Conservation (phyloP, 2,888 invertebrate species). For the Fragum sueziense region DNA sequence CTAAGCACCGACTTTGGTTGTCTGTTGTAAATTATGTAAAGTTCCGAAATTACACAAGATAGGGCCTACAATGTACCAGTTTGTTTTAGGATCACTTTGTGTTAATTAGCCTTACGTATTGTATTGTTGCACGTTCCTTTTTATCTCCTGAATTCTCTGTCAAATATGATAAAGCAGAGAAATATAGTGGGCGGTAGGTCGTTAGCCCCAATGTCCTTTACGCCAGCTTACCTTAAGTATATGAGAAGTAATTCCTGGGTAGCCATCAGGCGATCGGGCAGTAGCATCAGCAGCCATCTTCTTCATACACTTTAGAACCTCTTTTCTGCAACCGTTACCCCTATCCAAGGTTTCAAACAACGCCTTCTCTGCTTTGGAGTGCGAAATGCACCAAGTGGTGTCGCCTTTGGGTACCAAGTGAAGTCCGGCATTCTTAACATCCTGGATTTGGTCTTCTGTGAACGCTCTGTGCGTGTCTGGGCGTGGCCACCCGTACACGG, state of each 20-base stretch:
- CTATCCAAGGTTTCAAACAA: slow-evolving; percentile 33
- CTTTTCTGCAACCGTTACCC: slow-evolving; percentile 38
- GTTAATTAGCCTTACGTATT: too few relatives aligned
- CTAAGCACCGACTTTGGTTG: too few relatives aligned
- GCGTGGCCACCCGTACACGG: slow-evolving; percentile 35
- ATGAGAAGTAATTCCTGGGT: slow-evolving; percentile 39
- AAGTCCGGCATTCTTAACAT: slow-evolving; percentile 24
- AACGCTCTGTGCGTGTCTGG: slow-evolving; percentile 41
- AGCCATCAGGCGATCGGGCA: slow-evolving; percentile 11
- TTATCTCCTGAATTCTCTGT: too few relatives aligned
- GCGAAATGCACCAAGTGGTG: slow-evolving; percentile 31
- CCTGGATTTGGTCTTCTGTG: slow-evolving; percentile 5
- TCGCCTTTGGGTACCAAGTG: slow-evolving; percentile 49
- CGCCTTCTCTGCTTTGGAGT: slow-evolving; percentile 36
- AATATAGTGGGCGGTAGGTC: too few relatives aligned
- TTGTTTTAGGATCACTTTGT: too few relatives aligned
- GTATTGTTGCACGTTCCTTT: too few relatives aligned
- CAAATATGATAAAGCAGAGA: too few relatives aligned
- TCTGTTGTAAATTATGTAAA: too few relatives aligned
- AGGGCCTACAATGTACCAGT: too few relatives aligned
- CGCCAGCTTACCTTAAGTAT: slow-evolving; percentile 37
- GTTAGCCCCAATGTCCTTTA: too few relatives aligned
- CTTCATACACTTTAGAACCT: slow-evolving; percentile 33
- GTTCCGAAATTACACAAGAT: too few relatives aligned
- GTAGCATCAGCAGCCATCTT: neutral